Evolutionary conservation across 2,888 invertebrate species (phyloP).

Genomic region (Furcula furcula): DNA sequence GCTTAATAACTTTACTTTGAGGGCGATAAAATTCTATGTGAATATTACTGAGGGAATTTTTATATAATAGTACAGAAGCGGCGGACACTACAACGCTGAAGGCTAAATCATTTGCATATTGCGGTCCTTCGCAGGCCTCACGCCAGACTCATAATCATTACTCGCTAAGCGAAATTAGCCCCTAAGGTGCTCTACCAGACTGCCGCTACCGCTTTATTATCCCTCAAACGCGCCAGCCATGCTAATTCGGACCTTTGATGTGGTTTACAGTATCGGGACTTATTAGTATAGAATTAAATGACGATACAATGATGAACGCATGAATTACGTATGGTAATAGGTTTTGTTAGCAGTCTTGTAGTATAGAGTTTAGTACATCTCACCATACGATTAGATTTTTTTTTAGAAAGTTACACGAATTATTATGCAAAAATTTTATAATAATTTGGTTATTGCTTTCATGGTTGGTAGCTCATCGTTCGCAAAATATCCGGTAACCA

Average conservation of each 20-base stretch:
- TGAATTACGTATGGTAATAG: slow-evolving; percentile 30
- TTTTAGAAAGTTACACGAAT: not conserved
- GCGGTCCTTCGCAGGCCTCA: slow-evolving; percentile 54
- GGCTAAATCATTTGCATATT: slow-evolving; percentile 79
- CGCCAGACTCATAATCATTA: slow-evolving; percentile 72
- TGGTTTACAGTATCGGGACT: slow-evolving; percentile 55
- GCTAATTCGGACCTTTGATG: slow-evolving; percentile 76
- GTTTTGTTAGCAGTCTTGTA: slow-evolving; percentile 16
- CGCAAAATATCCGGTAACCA: too few species aligned
- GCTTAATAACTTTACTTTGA: slow-evolving; percentile 6
- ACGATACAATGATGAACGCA: slow-evolving; percentile 24
- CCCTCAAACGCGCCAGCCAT: slow-evolving; percentile 70
- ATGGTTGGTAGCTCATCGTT: too few species aligned
- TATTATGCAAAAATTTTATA: not conserved
- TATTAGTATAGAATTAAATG: slow-evolving; percentile 37
- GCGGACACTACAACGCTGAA: slow-evolving; percentile 48
- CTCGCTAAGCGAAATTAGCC: slow-evolving; percentile 72
- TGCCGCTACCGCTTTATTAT: slow-evolving; percentile 73
- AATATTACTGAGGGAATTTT: slow-evolving; percentile 17
- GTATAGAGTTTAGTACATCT: slow-evolving; percentile 1
- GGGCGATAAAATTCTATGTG: slow-evolving; percentile 9
- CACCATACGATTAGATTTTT: not conserved
- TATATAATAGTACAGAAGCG: slow-evolving; percentile 21
- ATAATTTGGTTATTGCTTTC: too few species aligned
- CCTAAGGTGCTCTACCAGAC: slow-evolving; percentile 73